A percentile compares a stretch with the other conserved stretches of the same genome.
Evolutionary conservation across 2,113 vertebrate genomes (phyloP).

Genomic region (Thamnophis sirtalis): DNA sequence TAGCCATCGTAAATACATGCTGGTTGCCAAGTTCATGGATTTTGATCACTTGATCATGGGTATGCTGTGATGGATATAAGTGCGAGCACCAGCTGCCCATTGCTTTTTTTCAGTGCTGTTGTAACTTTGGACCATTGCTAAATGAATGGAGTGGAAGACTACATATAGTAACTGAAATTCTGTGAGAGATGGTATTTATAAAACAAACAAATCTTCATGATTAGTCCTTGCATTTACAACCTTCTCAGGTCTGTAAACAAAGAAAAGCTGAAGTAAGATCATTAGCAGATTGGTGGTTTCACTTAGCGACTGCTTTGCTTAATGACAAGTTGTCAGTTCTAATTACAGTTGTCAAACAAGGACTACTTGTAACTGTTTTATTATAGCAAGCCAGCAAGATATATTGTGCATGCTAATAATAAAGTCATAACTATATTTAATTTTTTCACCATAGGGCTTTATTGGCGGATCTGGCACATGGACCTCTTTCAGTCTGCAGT

Average conservation of each 20-base stretch:
- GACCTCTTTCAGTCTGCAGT: constrained; percentile 96
- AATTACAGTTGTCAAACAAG: not conserved
- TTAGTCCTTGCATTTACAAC: not conserved
- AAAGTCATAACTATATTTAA: not conserved
- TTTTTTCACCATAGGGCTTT: constrained; percentile 77
- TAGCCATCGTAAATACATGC: not conserved
- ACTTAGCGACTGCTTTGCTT: not conserved
- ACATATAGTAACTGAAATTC: not conserved
- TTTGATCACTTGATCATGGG: not conserved
- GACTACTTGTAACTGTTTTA: not conserved
- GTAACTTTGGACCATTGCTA: not conserved
- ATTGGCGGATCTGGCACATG: constrained; percentile 99
- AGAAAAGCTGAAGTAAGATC: not conserved
- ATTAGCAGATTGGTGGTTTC: not conserved
- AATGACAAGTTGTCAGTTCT: not conserved
- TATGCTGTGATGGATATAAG: too few relatives aligned
- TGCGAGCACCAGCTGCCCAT: not conserved
- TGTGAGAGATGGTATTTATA: not conserved
- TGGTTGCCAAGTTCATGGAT: not conserved
- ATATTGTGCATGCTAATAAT: not conserved
- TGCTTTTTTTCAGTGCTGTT: not conserved
- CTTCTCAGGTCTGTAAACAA: not conserved
- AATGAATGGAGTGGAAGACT: not conserved
- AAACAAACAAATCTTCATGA: not conserved
- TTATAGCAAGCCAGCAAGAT: not conserved